These are phyloP conservation scores for Mythimna lalbum DNA, from an alignment of 2,888 invertebrate species.

Conservation along the genomic window DNA sequence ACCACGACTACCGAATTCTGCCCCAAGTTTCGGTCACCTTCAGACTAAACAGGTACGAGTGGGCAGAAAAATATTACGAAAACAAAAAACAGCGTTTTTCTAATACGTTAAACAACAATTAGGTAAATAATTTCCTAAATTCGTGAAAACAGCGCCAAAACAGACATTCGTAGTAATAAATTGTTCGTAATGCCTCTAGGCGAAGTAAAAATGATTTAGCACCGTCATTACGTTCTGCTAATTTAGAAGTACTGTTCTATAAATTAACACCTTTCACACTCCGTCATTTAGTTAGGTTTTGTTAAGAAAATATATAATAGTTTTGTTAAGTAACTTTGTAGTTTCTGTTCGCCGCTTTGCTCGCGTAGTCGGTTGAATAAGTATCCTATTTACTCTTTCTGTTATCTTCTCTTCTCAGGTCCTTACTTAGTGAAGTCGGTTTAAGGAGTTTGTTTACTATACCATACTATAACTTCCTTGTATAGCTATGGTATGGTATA, in stretches of 20 bases:
- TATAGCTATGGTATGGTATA: too few species aligned
- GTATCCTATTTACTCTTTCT: too few species aligned
- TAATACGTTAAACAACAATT: slow-evolving; percentile 62
- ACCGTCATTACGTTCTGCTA: slow-evolving; percentile 73
- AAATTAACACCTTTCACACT: slow-evolving; percentile 73
- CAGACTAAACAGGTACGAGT: not conserved
- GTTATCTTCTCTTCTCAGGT: too few species aligned
- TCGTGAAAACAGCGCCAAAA: slow-evolving; percentile 57
- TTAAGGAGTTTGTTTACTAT: too few species aligned
- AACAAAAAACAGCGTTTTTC: slow-evolving; percentile 26
- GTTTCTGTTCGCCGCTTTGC: too few species aligned
- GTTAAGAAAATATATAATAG: slow-evolving; percentile 39
- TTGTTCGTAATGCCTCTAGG: slow-evolving; percentile 74
- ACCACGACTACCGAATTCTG: not conserved
- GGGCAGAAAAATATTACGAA: not conserved
- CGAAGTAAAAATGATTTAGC: slow-evolving; percentile 79
- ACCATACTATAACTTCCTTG: too few species aligned
- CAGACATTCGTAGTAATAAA: slow-evolving; percentile 75
- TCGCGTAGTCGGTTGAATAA: too few species aligned
- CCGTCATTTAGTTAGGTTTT: slow-evolving; percentile 38
- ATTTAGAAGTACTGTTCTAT: slow-evolving; percentile 76
- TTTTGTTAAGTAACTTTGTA: slow-evolving; percentile 20
- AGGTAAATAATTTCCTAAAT: slow-evolving; percentile 62
- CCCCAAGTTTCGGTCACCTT: not conserved
- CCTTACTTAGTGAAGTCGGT: too few species aligned